Conservation (phyloP, 2,113 vertebrate species). For the Porphyrio hochstetteri region DNA sequence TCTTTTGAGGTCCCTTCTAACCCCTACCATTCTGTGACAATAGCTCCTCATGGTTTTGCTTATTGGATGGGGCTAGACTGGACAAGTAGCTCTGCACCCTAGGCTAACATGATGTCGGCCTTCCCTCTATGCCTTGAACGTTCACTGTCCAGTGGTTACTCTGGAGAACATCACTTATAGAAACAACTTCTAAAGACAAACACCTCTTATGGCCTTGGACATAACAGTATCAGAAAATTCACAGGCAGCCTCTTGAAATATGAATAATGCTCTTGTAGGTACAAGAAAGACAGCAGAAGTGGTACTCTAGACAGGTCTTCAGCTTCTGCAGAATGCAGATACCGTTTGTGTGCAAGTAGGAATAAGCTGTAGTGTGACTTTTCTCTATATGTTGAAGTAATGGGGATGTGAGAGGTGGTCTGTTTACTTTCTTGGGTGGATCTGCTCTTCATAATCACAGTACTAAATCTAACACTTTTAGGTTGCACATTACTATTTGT, state of each 20-base stretch:
- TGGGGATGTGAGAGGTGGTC: neutral
- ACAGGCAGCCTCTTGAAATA: neutral
- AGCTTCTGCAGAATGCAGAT: constrained; percentile 4
- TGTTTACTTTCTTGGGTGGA: neutral
- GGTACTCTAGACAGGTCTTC: neutral
- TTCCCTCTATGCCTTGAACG: neutral
- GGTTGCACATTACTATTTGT: neutral
- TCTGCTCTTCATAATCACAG: neutral
- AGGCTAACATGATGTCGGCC: neutral
- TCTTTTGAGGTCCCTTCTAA: too few species aligned
- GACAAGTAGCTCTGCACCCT: neutral
- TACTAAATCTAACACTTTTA: neutral
- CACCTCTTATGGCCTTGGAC: neutral
- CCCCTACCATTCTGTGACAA: neutral
- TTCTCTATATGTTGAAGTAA: neutral
- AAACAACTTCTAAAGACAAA: constrained; percentile 12
- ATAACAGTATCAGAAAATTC: constrained; percentile 17
- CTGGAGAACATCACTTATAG: neutral
- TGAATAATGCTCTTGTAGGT: neutral
- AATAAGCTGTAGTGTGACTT: neutral
- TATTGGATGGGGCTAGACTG: neutral
- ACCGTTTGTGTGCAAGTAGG: neutral
- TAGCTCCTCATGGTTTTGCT: neutral
- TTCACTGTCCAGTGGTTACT: neutral
- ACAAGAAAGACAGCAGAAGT: constrained; percentile 17